Percentiles rank a stretch among this genome's conserved stretches.
phyloP scores from a whole-genome alignment of 2,113 vertebrate species.

The Thamnophis sirtalis region DNA sequence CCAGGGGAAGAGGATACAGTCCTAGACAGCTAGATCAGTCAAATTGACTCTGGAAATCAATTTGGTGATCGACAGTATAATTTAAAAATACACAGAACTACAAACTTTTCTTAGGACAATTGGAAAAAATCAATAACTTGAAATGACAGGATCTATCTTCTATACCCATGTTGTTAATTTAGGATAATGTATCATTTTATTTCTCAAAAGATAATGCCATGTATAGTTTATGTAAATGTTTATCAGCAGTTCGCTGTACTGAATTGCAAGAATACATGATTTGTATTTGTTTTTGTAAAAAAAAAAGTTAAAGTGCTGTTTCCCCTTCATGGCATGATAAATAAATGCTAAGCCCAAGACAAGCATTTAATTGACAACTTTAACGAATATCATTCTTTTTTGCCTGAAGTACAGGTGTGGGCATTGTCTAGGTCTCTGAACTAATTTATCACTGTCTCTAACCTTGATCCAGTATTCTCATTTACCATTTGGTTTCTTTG shows the following conservation, averaged over 20 bases:
- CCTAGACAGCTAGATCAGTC: not conserved
- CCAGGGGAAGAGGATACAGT: not conserved
- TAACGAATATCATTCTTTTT: conserved; percentile 15
- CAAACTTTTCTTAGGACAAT: not conserved
- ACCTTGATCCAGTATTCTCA: not conserved
- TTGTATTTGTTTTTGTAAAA: conserved; percentile 32
- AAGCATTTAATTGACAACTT: conserved; percentile 29
- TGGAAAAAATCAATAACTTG: not conserved
- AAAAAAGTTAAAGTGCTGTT: conserved; percentile 38
- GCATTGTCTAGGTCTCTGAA: conserved; percentile 17
- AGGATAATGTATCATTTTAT: conserved; percentile 11
- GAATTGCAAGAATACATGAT: conserved; percentile 9
- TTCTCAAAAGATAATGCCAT: conserved; percentile 43
- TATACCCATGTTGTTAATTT: not conserved
- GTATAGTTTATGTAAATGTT: conserved; percentile 3
- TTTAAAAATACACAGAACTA: not conserved
- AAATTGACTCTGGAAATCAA: not conserved
- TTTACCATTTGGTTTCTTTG: conserved; percentile 36
- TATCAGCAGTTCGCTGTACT: not conserved
- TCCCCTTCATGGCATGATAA: conserved; percentile 39
- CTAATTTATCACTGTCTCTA: conserved; percentile 19
- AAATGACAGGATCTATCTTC: not conserved
- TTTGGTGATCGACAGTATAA: not conserved
- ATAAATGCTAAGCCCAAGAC: conserved; percentile 12
- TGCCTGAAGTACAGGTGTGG: conserved; percentile 33